Evolutionary conservation across 2,113 vertebrate species (phyloP).

Genomic region (Taxidea taxus): DNA sequence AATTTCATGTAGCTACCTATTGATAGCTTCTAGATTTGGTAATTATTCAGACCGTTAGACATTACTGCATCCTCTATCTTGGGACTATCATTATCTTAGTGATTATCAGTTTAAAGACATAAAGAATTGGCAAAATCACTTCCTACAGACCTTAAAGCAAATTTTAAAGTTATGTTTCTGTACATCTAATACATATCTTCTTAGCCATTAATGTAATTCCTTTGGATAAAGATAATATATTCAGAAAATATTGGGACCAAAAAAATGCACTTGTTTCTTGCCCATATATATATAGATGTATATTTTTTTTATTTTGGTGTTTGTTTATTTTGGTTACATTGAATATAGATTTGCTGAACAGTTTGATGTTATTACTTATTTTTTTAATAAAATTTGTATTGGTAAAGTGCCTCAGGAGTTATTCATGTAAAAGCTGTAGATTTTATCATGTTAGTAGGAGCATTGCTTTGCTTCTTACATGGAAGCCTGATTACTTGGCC

Average conservation of each 20-base stretch:
- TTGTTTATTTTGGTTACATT: slow-evolving; percentile 78
- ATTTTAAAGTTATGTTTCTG: slow-evolving; percentile 52
- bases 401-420: slow-evolving; percentile 54
- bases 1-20: slow-evolving; percentile 35
- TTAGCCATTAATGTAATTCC: slow-evolving; percentile 70
- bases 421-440: slow-evolving; percentile 32
- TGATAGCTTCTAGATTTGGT: slow-evolving; percentile 37
- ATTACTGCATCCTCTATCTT: slow-evolving; percentile 15
- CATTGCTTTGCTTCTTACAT: slow-evolving; percentile 29
- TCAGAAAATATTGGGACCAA: slow-evolving; percentile 73
- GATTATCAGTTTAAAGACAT: slow-evolving; percentile 24
- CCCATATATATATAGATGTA: slow-evolving; percentile 55
- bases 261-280: slow-evolving; percentile 75
- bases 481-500: neutral
- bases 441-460: neutral
- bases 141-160: slow-evolving; percentile 54
- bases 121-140: slow-evolving; percentile 33
- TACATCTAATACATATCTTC: slow-evolving; percentile 53
- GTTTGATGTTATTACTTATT: slow-evolving; percentile 74
- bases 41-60: slow-evolving; percentile 41
- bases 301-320: slow-evolving; percentile 74
- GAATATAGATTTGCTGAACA: slow-evolving; percentile 69
- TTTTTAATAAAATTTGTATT: slow-evolving; percentile 77
- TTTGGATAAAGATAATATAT: slow-evolving; percentile 79
- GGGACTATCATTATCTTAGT: slow-evolving; percentile 31